Base-by-base conservation (phyloP, 2,797 vertebrate species). In the Phaenicophaeus curvirostris region DNA sequence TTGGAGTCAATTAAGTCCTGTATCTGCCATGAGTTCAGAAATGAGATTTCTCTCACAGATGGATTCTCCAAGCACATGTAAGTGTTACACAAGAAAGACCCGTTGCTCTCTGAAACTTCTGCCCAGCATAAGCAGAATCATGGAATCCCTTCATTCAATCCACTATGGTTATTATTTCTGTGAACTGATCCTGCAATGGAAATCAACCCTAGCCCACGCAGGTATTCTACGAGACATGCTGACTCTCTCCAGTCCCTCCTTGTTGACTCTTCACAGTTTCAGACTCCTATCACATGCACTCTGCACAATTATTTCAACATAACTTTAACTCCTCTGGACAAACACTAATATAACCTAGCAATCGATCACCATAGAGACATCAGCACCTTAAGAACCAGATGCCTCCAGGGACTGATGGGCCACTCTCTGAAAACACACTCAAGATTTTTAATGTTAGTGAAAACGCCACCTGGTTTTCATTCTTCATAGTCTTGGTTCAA, bases 141-240 rank as follows among this genome's bases (percentile, higher is more conserved):
- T 5, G 0, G 0, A 73, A 28, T 1, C 27, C 58, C 44, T 35
- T 41, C 0, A 4, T 42, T 53, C 23, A 24, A 6, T 9, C 25
- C 25, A 13, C 3, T 3, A 33, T 2, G 12, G 11, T 11, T 11
- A 20, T 46, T 9, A 37, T n/a, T 61, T 18, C 84, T 33, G 31
- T 5, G 28, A 61, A 23, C 51, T 25, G 37, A 16, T n/a, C 14
- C 31, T 25, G 31, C 33, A n/a, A 58, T 50, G 53, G 39, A 30
- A 59, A 54, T 42, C 5, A 46, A 31, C 46, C 23, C 42, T 11
- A 9, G 48, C 27, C 61, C 37, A 14, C 1, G 4, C 8, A 28
- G 9, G 23, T 23, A 20, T 17, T 58, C 41, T 14, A 19, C 3
- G 35, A 57, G 15, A 48, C 33, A 74, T 17, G 11, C 4, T 15